Conservation (phyloP, 2,113 vertebrate genomes). For the Hydrolagus affinis region DNA sequence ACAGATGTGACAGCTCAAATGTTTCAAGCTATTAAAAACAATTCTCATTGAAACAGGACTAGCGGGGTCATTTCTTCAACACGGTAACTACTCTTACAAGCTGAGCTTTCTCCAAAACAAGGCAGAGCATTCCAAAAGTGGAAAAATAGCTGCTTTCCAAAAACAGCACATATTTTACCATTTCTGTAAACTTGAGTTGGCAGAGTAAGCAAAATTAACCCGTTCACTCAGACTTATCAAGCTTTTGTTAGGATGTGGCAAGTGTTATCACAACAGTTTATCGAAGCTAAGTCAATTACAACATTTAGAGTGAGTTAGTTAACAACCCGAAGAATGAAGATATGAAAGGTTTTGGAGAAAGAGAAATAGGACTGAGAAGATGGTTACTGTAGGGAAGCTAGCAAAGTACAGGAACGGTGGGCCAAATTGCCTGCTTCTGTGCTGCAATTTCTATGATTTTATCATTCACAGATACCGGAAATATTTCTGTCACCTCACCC, state of each 20-base stretch:
- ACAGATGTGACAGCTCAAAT: neutral
- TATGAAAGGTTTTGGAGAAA: too few species aligned
- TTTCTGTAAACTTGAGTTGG: neutral
- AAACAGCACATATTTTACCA: neutral
- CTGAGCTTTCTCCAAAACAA: slow-evolving; percentile 7
- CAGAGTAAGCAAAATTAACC: neutral
- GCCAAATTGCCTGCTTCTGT: too few species aligned
- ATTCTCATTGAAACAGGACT: neutral
- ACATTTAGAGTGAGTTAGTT: too few species aligned
- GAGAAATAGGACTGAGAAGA: too few species aligned
- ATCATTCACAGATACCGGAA: too few species aligned
- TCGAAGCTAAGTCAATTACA: too few species aligned
- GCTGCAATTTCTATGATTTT: too few species aligned
- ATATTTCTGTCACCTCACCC: neutral
- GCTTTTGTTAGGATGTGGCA: too few species aligned
- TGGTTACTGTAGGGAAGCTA: too few species aligned
- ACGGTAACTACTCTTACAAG: neutral
- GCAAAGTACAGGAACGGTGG: too few species aligned
- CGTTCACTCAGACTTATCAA: neutral
- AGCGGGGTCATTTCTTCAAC: neutral
- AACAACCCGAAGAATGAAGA: too few species aligned
- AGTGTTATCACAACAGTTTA: too few species aligned
- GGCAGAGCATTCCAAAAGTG: neutral
- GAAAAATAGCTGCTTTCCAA: neutral
- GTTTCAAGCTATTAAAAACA: neutral